Percentiles rank a stretch among this genome's conserved stretches.
These are phyloP conservation scores for Apis laboriosa DNA, from an alignment of 1,140 invertebrate species.

Conservation along the genomic window DNA sequence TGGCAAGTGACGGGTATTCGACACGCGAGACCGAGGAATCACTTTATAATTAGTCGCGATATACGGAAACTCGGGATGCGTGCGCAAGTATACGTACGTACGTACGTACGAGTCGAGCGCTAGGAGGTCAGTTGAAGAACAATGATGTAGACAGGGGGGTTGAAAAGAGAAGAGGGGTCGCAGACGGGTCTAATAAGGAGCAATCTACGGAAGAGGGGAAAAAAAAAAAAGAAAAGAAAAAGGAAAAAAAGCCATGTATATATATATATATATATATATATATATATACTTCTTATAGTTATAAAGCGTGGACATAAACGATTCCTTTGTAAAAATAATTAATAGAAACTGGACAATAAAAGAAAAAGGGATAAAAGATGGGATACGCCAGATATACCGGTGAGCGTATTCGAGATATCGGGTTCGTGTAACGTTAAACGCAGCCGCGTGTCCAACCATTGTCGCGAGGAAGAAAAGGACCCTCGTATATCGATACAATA, in stretches of 20 bases:
- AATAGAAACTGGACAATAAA: no score
- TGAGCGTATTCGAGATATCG: no score
- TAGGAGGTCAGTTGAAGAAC: slow-evolving; percentile 33
- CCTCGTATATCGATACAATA: slow-evolving; percentile 5
- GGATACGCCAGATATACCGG: no score
- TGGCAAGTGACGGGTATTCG: slow-evolving; percentile 52
- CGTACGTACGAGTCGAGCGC: slow-evolving; percentile 48
- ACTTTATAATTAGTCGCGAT: slow-evolving; percentile 71
- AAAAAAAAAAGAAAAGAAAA: no score
- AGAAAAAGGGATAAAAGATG: no score
- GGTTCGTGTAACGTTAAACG: not conserved
- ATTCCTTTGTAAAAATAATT: no score
- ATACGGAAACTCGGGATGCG: slow-evolving; percentile 46
- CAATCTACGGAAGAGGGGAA: not conserved
- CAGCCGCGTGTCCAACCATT: not conserved
- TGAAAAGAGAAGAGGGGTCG: slow-evolving; percentile 3
- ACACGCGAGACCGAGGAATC: slow-evolving; percentile 61
- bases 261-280: no score
- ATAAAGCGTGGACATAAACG: no score
- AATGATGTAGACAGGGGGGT: slow-evolving; percentile 39
- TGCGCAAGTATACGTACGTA: slow-evolving; percentile 39
- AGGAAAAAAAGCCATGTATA: no score
- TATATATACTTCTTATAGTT: no score
- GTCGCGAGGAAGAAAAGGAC: not conserved
- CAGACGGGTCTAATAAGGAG: not conserved